These are phyloP conservation scores for Phytoseiulus persimilis DNA, from an alignment of 2,888 invertebrate genomes.

Conservation along the genomic window DNA sequence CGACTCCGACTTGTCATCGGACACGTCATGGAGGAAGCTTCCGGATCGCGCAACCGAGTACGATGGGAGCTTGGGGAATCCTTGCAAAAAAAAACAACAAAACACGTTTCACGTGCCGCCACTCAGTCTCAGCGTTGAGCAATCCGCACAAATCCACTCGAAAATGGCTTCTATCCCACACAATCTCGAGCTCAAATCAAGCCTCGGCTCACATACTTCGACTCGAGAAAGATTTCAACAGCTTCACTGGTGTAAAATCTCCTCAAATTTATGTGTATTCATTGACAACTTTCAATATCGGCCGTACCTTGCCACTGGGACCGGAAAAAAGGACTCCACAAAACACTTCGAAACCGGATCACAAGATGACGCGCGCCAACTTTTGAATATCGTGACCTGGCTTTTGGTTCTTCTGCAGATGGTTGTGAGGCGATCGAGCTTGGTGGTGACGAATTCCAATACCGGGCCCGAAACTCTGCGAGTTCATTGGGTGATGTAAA, in stretches of 20 bases:
- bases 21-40: neutral
- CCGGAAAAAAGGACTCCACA: constrained; percentile 36
- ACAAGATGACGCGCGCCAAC: neutral
- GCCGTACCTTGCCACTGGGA: constrained; percentile 36
- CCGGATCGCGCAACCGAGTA: neutral
- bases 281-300: neutral
- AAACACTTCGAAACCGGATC: constrained; percentile 29
- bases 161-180: neutral
- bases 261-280: neutral
- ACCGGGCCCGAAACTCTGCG: too few species aligned
- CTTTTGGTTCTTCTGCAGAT: too few species aligned
- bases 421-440: too few species aligned
- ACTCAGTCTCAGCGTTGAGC: neutral
- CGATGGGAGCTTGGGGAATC: neutral
- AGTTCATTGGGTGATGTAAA: too few species aligned
- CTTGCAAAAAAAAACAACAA: neutral
- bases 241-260: neutral
- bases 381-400: neutral
- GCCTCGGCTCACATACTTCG: neutral
- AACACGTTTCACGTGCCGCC: neutral
- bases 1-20: too few species aligned
- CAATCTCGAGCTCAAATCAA: neutral
- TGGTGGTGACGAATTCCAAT: too few species aligned
- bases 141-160: neutral
- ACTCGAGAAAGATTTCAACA: neutral